Evolutionary conservation across 2,113 vertebrate species (phyloP).

Genomic region (Eurypyga helias): DNA sequence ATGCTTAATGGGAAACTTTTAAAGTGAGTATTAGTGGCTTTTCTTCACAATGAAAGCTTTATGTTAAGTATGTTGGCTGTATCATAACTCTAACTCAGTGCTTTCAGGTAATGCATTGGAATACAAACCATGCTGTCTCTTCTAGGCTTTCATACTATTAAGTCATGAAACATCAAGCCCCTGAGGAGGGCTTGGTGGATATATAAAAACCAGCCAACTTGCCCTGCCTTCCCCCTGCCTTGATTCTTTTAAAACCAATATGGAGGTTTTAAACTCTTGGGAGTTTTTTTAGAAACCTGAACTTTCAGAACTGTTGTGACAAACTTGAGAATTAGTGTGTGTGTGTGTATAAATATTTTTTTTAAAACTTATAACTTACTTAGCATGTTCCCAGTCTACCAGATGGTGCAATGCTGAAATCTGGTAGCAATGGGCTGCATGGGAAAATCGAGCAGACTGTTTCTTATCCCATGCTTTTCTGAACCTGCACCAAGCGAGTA

Average conservation of each 20-base stretch:
- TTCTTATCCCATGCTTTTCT: neutral
- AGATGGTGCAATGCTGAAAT: neutral
- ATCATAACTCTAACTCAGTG: neutral
- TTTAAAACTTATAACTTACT: neutral
- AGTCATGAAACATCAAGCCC: neutral
- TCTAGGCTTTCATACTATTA: neutral
- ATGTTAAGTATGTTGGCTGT: neutral
- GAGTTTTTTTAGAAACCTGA: neutral
- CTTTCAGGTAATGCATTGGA: neutral
- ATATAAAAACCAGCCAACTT: neutral
- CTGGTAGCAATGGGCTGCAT: neutral
- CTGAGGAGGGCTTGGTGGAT: neutral
- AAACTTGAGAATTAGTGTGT: neutral
- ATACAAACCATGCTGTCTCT: neutral
- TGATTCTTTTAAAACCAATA: neutral
- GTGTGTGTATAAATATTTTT: neutral
- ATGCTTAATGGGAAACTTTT: neutral
- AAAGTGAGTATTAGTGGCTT: neutral
- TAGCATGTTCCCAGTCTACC: neutral
- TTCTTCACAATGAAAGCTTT: neutral
- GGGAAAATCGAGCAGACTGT: neutral
- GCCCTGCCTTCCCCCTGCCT: no score
- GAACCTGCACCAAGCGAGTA: neutral
- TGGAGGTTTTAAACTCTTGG: neutral
- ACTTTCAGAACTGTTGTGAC: neutral